Evolutionary conservation across 2,888 invertebrate genomes (phyloP).

Genomic region (Plagiodera versicolora): DNA sequence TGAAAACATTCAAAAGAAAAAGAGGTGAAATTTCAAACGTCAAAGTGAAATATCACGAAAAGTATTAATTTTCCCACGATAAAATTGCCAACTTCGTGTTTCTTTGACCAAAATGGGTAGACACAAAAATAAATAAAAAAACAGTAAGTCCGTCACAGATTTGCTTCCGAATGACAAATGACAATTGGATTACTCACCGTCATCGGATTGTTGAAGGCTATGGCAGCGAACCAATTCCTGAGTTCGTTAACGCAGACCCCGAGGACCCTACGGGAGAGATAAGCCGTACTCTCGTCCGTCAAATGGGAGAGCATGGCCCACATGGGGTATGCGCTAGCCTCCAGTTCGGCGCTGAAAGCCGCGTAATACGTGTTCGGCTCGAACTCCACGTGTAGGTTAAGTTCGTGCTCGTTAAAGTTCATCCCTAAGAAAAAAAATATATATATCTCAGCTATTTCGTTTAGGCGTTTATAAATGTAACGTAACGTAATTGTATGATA

Average conservation of each 20-base stretch:
- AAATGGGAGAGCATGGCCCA: constrained; percentile 94
- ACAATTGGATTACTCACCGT: constrained; percentile 64
- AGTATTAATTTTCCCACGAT: no score
- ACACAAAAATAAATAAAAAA: no score
- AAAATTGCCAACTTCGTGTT: no score
- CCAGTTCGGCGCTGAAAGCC: constrained; percentile 95
- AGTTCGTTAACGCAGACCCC: constrained; percentile 76
- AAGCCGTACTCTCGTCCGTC: constrained; percentile 70
- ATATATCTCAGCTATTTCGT: no score
- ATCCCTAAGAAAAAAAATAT: constrained; percentile 66
- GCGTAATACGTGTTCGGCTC: constrained; percentile 97
- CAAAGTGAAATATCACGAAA: no score
- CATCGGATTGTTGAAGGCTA: constrained; percentile 71
- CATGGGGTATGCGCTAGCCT: constrained; percentile 97
- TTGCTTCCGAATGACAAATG: no score
- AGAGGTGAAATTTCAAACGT: no score
- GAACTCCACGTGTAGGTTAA: constrained; percentile 91
- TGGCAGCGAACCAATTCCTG: constrained; percentile 86
- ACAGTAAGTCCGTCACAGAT: no score
- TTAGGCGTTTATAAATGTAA: no score
- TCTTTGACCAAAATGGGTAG: no score
- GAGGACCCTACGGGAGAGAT: constrained; percentile 75
- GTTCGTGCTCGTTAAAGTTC: constrained; percentile 93
- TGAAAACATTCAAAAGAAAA: no score
- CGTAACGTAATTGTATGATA: no score